Base-by-base conservation (phyloP, 2,888 invertebrate genomes). In the Dicyrtoma fusca region DNA sequence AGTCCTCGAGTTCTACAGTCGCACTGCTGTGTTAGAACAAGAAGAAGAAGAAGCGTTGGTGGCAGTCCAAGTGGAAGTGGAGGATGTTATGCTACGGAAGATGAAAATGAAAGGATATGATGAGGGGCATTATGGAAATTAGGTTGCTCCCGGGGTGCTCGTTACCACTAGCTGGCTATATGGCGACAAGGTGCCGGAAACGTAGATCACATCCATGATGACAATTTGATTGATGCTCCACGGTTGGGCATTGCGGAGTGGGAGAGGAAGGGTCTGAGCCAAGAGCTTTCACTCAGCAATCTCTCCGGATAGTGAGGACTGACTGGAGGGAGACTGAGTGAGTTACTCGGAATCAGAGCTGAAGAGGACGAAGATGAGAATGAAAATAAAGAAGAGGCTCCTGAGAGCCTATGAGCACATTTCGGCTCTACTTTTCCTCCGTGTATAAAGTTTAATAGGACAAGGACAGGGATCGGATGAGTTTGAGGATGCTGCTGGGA, bases 121-220 rank as follows among this genome's bases (percentile, higher is more conserved):
- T 63, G 69, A 69, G 69, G 13, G 26, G 62, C 51, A 63, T 70
- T 70, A 70, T 70, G 70, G 70, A 70, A 70, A 70, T 70, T 51
- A 70, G 70, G 61, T 69, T 57, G 69, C 69, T 70, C 70, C 70
- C 70, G 10, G 14, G 70, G 53, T 34, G 62, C 62, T 70, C 70
- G 62, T 70, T 70, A 70, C 47, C 61, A 62, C 59, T 19, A 34
- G 23, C 10, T 45, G 1, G n/a, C n/a, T 57, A 45, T n/a, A 42
- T 34, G 68, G 57, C 17, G 68, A 68, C 66, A 68, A 57, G 53
- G 51, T 57, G 57, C 68, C 68, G 68, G 68, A 68, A 68, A 57
- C 57, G 45, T 45, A 45, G 34, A 68, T 68, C 55, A 53, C 51
- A 51, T 34, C 25, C 66, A 53, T 66, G 68, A 68, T 57, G 68